A percentile compares a stretch with the other conserved stretches of the same genome.
Evolutionary conservation across 2,888 invertebrate genomes (phyloP).

Genomic region (Agrotis segetum): DNA sequence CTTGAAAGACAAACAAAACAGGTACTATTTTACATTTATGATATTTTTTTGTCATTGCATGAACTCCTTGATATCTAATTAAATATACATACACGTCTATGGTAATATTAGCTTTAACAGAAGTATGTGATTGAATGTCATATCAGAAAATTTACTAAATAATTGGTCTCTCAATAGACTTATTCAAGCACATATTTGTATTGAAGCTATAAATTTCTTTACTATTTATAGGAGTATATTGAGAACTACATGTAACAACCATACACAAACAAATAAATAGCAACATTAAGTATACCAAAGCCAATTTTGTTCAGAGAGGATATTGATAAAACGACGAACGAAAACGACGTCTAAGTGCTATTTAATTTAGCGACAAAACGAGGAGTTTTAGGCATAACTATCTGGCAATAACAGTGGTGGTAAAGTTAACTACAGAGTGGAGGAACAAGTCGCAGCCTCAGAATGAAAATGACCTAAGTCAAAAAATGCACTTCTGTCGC

Average conservation of each 20-base stretch:
- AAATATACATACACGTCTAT: conserved; percentile 36
- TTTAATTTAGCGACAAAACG: conserved; percentile 37
- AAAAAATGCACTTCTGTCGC: too few relatives aligned
- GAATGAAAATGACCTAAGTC: too few relatives aligned
- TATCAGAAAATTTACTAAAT: conserved; percentile 48
- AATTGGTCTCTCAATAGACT: conserved; percentile 51
- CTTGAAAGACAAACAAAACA: conserved; percentile 60
- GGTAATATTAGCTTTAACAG: conserved; percentile 45
- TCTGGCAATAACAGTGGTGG: conserved; percentile 40
- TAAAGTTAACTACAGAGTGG: conserved; percentile 34
- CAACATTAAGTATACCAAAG: conserved; percentile 65
- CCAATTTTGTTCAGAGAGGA: conserved; percentile 61
- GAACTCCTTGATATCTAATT: conserved; percentile 50
- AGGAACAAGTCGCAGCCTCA: conserved; percentile 7
- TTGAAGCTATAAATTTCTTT: conserved; percentile 26
- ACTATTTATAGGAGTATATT: conserved; percentile 49
- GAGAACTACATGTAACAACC: conserved; percentile 60
- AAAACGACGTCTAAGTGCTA: conserved; percentile 29
- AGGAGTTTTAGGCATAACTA: conserved; percentile 34
- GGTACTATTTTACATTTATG: conserved; percentile 66
- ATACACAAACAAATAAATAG: conserved; percentile 65
- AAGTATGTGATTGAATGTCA: conserved; percentile 48
- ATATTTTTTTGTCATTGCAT: conserved; percentile 59
- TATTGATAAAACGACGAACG: conserved; percentile 41
- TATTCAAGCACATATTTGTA: conserved; percentile 53